These are phyloP conservation scores for pig (Sus scrofa) DNA, from an alignment of 2,113 vertebrate species.

Conservation along the genomic window DNA sequence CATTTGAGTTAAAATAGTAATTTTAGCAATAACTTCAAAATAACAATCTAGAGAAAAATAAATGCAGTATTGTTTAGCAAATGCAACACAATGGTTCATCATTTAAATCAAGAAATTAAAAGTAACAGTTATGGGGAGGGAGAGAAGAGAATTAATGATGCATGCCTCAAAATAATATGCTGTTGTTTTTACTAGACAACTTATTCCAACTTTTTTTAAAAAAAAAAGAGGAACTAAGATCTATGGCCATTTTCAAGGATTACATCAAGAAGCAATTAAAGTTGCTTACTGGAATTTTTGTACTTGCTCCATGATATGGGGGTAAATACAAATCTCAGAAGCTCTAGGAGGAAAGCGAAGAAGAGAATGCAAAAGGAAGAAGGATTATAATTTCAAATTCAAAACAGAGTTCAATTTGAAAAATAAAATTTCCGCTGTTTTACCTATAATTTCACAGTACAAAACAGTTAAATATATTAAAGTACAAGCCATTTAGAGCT, in stretches of 20 bases:
- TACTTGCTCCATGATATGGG: neutral
- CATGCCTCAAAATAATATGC: slow-evolving; percentile 50
- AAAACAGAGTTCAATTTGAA: slow-evolving; percentile 1
- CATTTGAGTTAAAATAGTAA: slow-evolving; percentile 65
- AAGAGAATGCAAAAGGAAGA: neutral
- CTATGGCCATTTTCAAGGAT: neutral
- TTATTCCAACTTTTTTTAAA: slow-evolving; percentile 67
- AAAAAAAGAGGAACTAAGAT: slow-evolving; percentile 59
- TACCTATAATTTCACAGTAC: neutral
- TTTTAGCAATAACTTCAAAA: slow-evolving; percentile 56
- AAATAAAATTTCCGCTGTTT: slow-evolving; percentile 14
- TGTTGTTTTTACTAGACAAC: slow-evolving; percentile 64
- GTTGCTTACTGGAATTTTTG: neutral
- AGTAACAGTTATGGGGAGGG: neutral
- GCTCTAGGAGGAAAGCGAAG: neutral
- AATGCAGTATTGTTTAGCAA: slow-evolving; percentile 69
- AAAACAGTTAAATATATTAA: neutral
- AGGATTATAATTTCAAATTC: neutral
- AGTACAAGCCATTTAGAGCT: neutral
- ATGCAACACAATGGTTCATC: slow-evolving; percentile 58
- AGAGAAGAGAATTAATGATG: neutral
- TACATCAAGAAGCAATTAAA: neutral
- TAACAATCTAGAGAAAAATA: slow-evolving; percentile 62
- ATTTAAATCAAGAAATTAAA: slow-evolving; percentile 67
- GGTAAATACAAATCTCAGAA: neutral